These are phyloP conservation scores for Leistus spinibarbis DNA, from an alignment of 2,888 invertebrate species.

Conservation along the genomic window DNA sequence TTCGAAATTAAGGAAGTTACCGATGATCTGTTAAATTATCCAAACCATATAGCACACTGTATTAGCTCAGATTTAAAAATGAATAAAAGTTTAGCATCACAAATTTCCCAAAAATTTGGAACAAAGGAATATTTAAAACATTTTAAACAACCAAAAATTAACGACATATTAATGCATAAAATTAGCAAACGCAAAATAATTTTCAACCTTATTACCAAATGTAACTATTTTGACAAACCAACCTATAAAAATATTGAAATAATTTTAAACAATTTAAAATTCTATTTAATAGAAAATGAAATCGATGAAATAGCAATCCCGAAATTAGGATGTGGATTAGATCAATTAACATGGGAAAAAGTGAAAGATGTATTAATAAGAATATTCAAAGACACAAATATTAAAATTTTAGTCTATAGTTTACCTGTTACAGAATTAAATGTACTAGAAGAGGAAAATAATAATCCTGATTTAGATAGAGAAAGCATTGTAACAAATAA, in stretches of 20 bases:
- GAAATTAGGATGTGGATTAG: constrained; percentile 4
- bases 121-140: neutral
- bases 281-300: neutral
- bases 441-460: neutral
- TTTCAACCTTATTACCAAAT: no score
- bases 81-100: neutral
- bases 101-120: neutral
- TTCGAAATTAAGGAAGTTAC: no score
- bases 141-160: neutral
- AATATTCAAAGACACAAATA: neutral
- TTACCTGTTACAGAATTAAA: neutral
- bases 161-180: no score
- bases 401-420: neutral
- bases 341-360: neutral
- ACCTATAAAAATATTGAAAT: neutral
- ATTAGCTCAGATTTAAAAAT: constrained; percentile 10
- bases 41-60: no score
- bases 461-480: neutral
- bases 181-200: no score
- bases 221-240: neutral
- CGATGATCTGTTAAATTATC: no score
- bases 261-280: neutral
- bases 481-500: neutral
- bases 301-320: neutral
- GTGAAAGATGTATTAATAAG: neutral